Percentiles rank a stretch among this genome's conserved stretches.
These are phyloP conservation scores for Neosilurus hyrtlii DNA, from an alignment of 2,797 vertebrate species.

Conservation along the genomic window DNA sequence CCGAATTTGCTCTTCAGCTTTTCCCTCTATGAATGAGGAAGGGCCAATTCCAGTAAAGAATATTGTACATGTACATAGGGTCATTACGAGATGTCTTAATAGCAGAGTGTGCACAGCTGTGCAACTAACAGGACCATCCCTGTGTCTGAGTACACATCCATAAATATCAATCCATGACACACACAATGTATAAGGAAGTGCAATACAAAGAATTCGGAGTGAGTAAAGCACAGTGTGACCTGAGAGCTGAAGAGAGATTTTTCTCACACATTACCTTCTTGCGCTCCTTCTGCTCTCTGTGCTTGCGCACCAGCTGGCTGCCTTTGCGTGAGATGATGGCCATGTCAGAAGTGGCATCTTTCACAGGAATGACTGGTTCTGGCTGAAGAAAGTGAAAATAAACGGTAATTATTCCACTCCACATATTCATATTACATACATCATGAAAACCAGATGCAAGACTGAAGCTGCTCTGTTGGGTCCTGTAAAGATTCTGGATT, in stretches of 20 bases:
- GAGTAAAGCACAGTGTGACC: not conserved
- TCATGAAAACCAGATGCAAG: not conserved
- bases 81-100: no score
- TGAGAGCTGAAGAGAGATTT: not conserved
- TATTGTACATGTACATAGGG: no score
- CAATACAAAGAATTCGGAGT: not conserved
- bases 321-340: constrained; percentile 98
- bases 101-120: no score
- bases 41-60: no score
- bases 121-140: no score
- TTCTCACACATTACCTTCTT: constrained; percentile 80
- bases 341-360: constrained; percentile 95
- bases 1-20: no score
- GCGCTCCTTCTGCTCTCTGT: constrained; percentile 96
- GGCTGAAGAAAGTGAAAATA: constrained; percentile 72
- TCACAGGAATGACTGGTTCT: constrained; percentile 95
- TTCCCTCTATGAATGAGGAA: no score
- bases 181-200: not conserved
- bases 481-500: not conserved
- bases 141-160: not conserved
- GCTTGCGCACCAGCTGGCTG: constrained; percentile 94
- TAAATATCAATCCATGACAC: not conserved
- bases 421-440: not conserved
- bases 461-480: not conserved
- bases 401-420: not conserved